Evolutionary conservation across 2,113 vertebrate species (phyloP).

Genomic region (Coptodon rendalli): DNA sequence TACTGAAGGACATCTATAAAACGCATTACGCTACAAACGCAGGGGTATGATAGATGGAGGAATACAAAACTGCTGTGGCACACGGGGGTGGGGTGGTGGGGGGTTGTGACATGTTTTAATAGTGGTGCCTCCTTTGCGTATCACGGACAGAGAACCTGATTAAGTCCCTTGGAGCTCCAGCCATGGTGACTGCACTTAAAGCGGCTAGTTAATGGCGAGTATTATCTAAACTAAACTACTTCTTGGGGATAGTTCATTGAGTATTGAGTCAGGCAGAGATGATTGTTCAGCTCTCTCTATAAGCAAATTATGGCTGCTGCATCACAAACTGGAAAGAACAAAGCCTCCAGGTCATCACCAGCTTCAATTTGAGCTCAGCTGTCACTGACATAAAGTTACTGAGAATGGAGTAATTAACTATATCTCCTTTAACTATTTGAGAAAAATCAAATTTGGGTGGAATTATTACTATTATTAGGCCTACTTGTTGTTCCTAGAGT

Average conservation of each 20-base stretch:
- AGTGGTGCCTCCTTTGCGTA: constrained; percentile 21
- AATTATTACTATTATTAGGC: not conserved
- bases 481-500: too few species aligned
- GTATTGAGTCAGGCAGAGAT: not conserved
- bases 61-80: constrained; percentile 25
- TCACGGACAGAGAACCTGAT: constrained; percentile 25
- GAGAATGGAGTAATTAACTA: not conserved
- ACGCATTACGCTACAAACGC: constrained; percentile 48
- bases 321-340: not conserved
- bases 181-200: not conserved
- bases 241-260: constrained; percentile 5
- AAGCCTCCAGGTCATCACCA: not conserved
- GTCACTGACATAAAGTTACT: not conserved
- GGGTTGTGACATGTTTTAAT: constrained; percentile 39
- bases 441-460: not conserved
- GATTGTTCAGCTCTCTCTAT: not conserved
- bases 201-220: not conserved
- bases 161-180: not conserved
- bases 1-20: constrained; percentile 67
- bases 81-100: not conserved
- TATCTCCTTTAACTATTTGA: not conserved
- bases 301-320: not conserved
- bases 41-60: constrained; percentile 51
- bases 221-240: not conserved
- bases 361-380: not conserved